Base-by-base conservation (phyloP, 2,113 vertebrate species). In the Solea senegalensis region DNA sequence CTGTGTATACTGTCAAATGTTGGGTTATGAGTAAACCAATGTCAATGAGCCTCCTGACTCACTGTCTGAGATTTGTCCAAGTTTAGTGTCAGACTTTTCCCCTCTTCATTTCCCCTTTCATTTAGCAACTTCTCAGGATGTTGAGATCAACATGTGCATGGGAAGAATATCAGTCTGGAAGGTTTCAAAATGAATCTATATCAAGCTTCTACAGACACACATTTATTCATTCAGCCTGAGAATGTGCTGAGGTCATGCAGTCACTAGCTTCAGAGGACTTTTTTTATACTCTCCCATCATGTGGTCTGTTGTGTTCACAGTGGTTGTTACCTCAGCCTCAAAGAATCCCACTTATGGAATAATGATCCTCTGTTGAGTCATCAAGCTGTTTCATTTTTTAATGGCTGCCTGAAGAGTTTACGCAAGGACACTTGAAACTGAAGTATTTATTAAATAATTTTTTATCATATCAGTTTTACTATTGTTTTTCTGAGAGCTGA, bases 81-180 rank as follows among this genome's bases (percentile, higher is more conserved):
- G 59, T 78, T 74, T 48, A 46, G 54, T 48, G 58, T 69, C 26
- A 76, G 62, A 78, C 52, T 76, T 72, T 83, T 69, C 74, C 63
- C 62, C 43, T 54, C 50, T 62, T 66, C 39, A 73, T 75, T 74
- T 83, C 80, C 73, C 58, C 49, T 2, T 50, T 39, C 15, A 6
- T 15, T 69, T 14, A 45, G 48, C 63, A 61, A 40, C 14, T 12
- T 57, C 71, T 50, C 28, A n/a, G 62, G 53, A 70, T 48, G 34
- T 34, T n/a, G 14, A 9, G 68, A 58, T 76, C 49, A 40, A 59
- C 10, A 5, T 68, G 40, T 55, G 11, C 57, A n/a, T 65, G 50
- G 64, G 49, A 73, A 45, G 44, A 76, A 39, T 65, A 27, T 58
- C 40, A 8, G 39, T 55, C 15, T 48, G 50, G 54, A 53, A 59